These are phyloP conservation scores for Anser cygnoides DNA, from an alignment of 2,113 vertebrate species.

Conservation along the genomic window DNA sequence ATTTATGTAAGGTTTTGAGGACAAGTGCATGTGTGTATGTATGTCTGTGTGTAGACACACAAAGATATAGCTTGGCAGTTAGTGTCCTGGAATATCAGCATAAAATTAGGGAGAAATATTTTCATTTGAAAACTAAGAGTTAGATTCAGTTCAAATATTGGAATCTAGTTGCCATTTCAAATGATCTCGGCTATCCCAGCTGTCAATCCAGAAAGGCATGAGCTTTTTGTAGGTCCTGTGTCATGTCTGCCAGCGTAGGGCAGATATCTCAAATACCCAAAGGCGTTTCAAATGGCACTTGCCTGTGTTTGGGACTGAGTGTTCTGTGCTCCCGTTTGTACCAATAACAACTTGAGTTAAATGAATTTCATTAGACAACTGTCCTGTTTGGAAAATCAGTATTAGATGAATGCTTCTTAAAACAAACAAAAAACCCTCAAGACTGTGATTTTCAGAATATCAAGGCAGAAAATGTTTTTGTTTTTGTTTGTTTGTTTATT, in stretches of 20 bases:
- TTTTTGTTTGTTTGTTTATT: accelerated
- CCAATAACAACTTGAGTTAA: background rate
- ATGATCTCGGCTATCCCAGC: background rate
- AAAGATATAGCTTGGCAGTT: background rate
- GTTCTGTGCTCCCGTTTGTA: background rate
- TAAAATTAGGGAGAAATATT: background rate
- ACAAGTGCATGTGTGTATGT: background rate
- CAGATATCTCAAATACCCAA: background rate
- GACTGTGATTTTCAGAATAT: background rate
- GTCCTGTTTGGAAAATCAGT: background rate
- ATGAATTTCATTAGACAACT: background rate
- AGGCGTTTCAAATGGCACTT: constrained; percentile 18
- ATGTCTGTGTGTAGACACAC: background rate
- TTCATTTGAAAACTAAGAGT: background rate
- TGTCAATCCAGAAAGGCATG: constrained; percentile 23
- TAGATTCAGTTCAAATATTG: background rate
- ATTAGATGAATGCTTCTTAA: background rate
- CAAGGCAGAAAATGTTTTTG: background rate
- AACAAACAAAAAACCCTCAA: too few species aligned
- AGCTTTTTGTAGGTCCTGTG: constrained; percentile 38
- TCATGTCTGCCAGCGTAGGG: background rate
- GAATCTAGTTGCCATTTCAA: background rate
- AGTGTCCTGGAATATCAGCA: background rate
- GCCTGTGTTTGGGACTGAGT: constrained; percentile 10
- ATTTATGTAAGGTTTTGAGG: background rate